Percentiles rank a stretch among this genome's conserved stretches.
These are phyloP conservation scores for Mirza zaza DNA, from an alignment of 2,113 vertebrate genomes.

Conservation along the genomic window DNA sequence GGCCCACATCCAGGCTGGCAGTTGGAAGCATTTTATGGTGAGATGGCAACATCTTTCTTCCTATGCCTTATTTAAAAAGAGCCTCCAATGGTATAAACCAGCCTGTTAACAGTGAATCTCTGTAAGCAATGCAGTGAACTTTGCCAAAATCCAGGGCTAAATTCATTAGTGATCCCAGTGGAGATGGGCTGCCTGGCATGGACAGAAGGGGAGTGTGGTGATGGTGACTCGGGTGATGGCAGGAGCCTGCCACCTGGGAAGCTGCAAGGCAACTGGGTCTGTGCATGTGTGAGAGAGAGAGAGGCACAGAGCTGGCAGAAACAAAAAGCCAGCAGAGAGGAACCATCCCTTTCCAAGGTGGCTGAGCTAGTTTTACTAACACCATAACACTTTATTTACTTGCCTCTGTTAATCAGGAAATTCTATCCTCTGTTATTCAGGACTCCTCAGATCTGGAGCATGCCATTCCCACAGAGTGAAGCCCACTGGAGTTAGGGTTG, in stretches of 20 bases:
- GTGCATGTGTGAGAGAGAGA: accelerated
- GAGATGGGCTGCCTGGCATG: neutral
- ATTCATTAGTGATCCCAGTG: accelerated
- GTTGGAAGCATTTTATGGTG: neutral
- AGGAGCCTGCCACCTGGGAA: neutral
- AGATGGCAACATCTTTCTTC: neutral
- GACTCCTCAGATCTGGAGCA: neutral
- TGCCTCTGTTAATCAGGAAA: neutral
- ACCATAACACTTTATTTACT: neutral
- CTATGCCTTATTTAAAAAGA: neutral
- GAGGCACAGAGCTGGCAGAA: neutral
- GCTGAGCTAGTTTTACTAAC: neutral
- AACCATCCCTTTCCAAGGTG: neutral
- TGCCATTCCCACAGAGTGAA: neutral
- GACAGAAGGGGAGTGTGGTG: too few species aligned
- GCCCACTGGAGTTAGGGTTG: neutral
- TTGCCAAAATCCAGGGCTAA: neutral
- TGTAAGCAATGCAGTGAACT: neutral
- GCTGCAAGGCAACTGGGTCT: neutral
- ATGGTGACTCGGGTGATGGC: accelerated
- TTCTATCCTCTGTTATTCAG: neutral
- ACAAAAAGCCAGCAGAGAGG: neutral
- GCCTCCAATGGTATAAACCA: neutral
- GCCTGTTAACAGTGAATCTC: neutral
- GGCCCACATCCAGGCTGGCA: neutral